phyloP scores from a whole-genome alignment of 2,888 invertebrate genomes.

The Achlya flavicornis region DNA sequence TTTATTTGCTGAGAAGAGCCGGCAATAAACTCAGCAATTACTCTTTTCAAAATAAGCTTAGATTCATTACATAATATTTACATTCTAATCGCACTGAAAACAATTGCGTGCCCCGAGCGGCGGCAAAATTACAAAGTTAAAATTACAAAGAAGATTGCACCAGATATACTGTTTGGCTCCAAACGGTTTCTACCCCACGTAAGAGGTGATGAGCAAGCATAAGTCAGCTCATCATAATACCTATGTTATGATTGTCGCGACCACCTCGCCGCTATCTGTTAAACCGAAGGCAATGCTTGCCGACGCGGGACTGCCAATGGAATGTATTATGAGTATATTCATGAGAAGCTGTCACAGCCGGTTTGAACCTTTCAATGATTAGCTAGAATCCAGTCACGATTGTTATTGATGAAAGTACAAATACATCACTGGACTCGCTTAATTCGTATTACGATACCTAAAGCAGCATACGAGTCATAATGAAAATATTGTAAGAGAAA shows the following conservation, averaged over 20 bases:
- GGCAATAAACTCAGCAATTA: no score
- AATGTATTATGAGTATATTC: constrained; percentile 38
- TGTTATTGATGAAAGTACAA: constrained; percentile 47
- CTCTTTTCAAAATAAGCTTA: no score
- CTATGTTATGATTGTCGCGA: constrained; percentile 43
- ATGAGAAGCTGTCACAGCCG: constrained; percentile 48
- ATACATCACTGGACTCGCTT: constrained; percentile 13
- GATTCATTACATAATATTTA: no score
- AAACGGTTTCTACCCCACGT: background rate
- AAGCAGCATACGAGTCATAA: no score
- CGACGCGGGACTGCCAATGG: constrained; percentile 41
- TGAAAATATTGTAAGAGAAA: constrained; percentile 21
- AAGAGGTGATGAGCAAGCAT: background rate
- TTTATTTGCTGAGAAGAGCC: no score
- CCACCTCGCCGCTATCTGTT: constrained; percentile 34
- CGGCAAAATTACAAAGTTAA: no score
- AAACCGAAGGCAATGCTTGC: constrained; percentile 18
- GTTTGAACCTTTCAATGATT: constrained; percentile 57
- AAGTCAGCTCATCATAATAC: constrained; percentile 26
- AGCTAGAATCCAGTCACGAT: constrained; percentile 59
- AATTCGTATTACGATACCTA: no score
- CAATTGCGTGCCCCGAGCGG: no score
- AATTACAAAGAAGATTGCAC: no score
- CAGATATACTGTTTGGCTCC: background rate
- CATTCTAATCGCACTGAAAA: no score